phyloP scores from a whole-genome alignment of 2,888 invertebrate genomes.

The Synanthedon andrenaeformis region DNA sequence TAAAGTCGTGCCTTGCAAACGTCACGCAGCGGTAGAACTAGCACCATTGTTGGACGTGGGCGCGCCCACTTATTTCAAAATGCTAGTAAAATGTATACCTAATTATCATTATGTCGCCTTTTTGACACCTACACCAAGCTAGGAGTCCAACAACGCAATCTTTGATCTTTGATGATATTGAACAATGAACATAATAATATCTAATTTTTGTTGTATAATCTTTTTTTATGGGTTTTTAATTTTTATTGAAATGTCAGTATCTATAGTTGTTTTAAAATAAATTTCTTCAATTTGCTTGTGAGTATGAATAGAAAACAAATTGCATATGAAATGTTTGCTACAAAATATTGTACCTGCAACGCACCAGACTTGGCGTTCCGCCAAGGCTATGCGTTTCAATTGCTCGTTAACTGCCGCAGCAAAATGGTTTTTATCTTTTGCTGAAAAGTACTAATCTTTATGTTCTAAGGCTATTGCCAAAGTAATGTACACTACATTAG shows the following conservation, averaged over 20 bases:
- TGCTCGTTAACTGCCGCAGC: conserved; percentile 27
- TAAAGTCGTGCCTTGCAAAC: not conserved
- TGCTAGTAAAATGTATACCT: not conserved
- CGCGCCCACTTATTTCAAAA: not conserved
- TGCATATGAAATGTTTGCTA: conserved; percentile 8
- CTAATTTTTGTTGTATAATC: no score
- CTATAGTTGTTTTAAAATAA: no score
- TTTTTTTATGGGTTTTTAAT: no score
- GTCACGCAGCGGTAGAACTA: no score
- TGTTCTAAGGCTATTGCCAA: not conserved
- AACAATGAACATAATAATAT: no score
- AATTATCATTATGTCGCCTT: not conserved
- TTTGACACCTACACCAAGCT: not conserved
- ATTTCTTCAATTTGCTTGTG: not conserved
- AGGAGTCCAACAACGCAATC: no score
- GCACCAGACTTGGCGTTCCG: conserved; percentile 31
- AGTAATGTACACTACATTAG: not conserved
- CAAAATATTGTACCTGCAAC: conserved; percentile 23
- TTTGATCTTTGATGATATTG: no score
- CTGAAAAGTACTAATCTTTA: not conserved
- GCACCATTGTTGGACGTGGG: not conserved
- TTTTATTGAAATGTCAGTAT: no score
- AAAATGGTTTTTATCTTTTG: not conserved
- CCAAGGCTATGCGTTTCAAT: conserved; percentile 48
- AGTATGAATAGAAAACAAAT: conserved; percentile 5